Base-by-base conservation (phyloP, 2,797 vertebrate species). In the Anguilla pacifica region DNA sequence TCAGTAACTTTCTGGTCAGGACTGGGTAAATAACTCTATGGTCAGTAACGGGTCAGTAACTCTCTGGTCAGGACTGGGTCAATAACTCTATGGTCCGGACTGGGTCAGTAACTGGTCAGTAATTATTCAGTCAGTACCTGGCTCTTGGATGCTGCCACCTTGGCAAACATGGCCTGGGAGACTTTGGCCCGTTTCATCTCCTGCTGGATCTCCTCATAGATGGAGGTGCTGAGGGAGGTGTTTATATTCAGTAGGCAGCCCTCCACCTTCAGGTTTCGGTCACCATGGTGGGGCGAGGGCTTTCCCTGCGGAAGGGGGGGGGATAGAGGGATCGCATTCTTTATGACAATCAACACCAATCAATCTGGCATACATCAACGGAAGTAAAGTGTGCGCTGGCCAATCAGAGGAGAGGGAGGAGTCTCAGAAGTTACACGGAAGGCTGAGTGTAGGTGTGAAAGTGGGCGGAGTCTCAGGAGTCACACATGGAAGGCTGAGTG, bases 171-270 rank as follows among this genome's bases (percentile, higher is more conserved):
- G 90, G 98, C 97, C 95, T 98, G 98, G 90, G 98, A 99, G 91
- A 99, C 98, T 94, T 99, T 99, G 90, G 98, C 98, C 90, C 98
- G 95, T 95, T 98, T 99, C 98, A 99, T 99, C 96, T 98, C 98
- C 89, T 98, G 97, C 95, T 98, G 97, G 91, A 98, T 98, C 94
- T 99, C 97, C 88, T 98, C 98, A 3, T 99, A 99, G 96, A 98
- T 98, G 87, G 97, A 97, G 92, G 97, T 94, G 92, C 96, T 98
- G 95, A 99, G 97, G 92, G 97, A 97, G 92, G 97, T 94, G 92
- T 96, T 98, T 95, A 99, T 97, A 92, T 96, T 97, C 92, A 98
- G 96, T 88, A 96, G 95, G 93, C 97, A 98, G 89, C 96, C 97
- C 94, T 98, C 97, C 59, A 96, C 93, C 92, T 97, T 97, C 93